Evolutionary conservation across 2,113 vertebrate genomes (phyloP), one percentile per base, ranked within the genome.

Genomic region (Forbesichthys agassizii): DNA sequence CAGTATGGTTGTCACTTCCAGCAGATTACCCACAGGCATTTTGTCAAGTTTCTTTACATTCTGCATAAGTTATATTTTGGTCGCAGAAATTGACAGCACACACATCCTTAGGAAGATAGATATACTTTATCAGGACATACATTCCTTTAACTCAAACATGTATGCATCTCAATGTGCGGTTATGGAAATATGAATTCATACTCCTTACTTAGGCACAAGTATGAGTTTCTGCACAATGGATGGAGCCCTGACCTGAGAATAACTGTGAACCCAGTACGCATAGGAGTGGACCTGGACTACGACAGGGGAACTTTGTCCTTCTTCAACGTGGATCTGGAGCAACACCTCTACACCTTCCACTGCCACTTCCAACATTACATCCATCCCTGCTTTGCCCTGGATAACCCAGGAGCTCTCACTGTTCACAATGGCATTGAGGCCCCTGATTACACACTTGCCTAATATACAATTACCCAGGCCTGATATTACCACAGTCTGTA

Each of bases 311-410:
- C 77, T 7, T 73, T 98, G 65, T 94, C 95, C 0, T 97, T 98
- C 88, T 99, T 95, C 83, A 98, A 99, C 0, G 90, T 89, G 11
- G 91, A 91, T 48, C 88, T 94, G 73, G 82, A 85, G 46, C 98
- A 99, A 81, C 97, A 98, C 72, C 92, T 99, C 0, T 90, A 95
- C 67, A 94, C 95, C 1, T 98, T 97, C 81, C 86, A 80, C 1
- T 89, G 90, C 4, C 84, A 59, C 62, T 94, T 97, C 78, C 91
- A 77, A 68, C 91, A 91, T 46, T 92, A 93, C 0, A 93, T 96
- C 11, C 94, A 95, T 0, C 97, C 98, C 36, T 98, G 96, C 79
- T 98, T 99, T 77, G 93, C 94, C 57, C 57, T 99, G 73, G 96
- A 96, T 85, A 95, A 93, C 61, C 92, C 95, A 0, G 96, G 97